These are phyloP conservation scores for Pholis gunnellus DNA, from an alignment of 2,113 vertebrate genomes.

Conservation along the genomic window DNA sequence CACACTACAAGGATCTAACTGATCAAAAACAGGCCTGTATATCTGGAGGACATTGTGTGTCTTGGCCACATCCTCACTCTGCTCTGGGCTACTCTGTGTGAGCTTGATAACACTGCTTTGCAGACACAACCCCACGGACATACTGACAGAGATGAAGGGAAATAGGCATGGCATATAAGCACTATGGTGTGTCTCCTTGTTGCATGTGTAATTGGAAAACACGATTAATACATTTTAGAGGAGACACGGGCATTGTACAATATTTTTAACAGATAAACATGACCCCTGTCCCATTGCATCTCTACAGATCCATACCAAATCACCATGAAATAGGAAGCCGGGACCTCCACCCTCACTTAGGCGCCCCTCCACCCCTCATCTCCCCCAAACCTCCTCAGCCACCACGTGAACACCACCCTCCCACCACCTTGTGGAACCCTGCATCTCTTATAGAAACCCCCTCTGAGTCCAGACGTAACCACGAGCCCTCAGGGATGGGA, in stretches of 20 bases:
- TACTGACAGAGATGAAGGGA: conserved; percentile 47
- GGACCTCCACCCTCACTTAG: conserved; percentile 90
- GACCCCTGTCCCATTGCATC: conserved; percentile 42
- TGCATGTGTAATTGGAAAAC: conserved; percentile 3
- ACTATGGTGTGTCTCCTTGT: conserved; percentile 18
- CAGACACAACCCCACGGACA: conserved; percentile 41
- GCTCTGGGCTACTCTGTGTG: conserved; percentile 75
- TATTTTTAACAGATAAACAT: conserved; percentile 23
- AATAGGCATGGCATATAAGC: conserved; percentile 16
- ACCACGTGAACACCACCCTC: conserved; percentile 84
- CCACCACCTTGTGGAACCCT: conserved; percentile 95
- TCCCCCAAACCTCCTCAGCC: conserved; percentile 93
- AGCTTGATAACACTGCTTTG: conserved; percentile 68
- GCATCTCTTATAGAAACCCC: conserved; percentile 91
- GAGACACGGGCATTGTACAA: neutral
- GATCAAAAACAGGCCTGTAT: conserved; percentile 68
- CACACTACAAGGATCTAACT: conserved; percentile 57
- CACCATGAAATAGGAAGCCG: conserved; percentile 88
- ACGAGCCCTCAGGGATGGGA: conserved; percentile 84
- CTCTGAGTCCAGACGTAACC: conserved; percentile 86
- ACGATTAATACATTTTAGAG: conserved; percentile 18
- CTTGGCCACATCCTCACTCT: conserved; percentile 71
- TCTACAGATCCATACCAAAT: conserved; percentile 85
- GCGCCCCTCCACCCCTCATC: conserved; percentile 95
- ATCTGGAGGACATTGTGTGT: conserved; percentile 69